Conservation (phyloP, 1,140 invertebrate species). For the Atta texana region DNA sequence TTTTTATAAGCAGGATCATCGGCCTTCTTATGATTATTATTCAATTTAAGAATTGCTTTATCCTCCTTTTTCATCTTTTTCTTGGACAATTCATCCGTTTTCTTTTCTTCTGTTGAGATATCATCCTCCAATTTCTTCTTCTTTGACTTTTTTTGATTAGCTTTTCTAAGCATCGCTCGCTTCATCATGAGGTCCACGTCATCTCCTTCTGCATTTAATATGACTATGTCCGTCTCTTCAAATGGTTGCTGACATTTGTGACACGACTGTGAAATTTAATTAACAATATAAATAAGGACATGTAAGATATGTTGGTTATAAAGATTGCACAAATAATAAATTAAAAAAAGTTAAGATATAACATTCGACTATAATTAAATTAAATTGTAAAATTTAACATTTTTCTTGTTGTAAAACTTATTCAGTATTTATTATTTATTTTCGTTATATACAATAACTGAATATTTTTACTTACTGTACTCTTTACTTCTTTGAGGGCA, state of each 20-base stretch:
- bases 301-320: too few species aligned
- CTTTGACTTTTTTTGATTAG: slow-evolving; percentile 90
- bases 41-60: slow-evolving; percentile 53
- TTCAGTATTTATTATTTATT: not conserved
- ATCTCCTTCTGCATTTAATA: slow-evolving; percentile 94
- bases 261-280: slow-evolving; percentile 81
- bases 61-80: slow-evolving; percentile 82
- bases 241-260: slow-evolving; percentile 92
- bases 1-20: slow-evolving; percentile 92
- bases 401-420: slow-evolving; percentile 40
- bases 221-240: slow-evolving; percentile 92
- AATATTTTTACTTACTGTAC: slow-evolving; percentile 87
- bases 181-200: slow-evolving; percentile 90
- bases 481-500: slow-evolving; percentile 96
- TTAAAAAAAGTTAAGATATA: too few species aligned
- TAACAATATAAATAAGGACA: too few species aligned
- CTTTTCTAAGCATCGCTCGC: slow-evolving; percentile 89
- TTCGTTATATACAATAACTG: not conserved
- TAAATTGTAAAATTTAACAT: slow-evolving; percentile 76
- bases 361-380: too few species aligned
- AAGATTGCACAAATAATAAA: too few species aligned
- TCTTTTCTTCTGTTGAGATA: slow-evolving; percentile 54
- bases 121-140: slow-evolving; percentile 86
- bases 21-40: slow-evolving; percentile 79
- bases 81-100: slow-evolving; percentile 68